Evolutionary conservation across 2,113 vertebrate species (phyloP).

Genomic region (Zootoca vivipara): DNA sequence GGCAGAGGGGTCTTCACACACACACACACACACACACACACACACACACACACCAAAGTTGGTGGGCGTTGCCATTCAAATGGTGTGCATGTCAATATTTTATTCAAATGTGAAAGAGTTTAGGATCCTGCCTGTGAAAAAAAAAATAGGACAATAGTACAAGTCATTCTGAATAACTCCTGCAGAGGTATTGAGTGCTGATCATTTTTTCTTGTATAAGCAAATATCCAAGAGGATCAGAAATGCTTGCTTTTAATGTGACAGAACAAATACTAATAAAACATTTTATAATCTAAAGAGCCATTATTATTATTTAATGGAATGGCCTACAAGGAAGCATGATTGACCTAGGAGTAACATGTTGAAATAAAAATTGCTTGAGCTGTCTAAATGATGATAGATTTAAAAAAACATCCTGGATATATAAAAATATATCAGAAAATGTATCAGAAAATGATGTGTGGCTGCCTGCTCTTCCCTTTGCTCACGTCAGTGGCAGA

Average conservation of each 20-base stretch:
- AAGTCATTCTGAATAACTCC: background rate
- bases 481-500: background rate
- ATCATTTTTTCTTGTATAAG: background rate
- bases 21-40: too few relatives aligned
- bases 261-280: background rate
- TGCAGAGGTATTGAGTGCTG: background rate
- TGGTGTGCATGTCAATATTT: too few relatives aligned
- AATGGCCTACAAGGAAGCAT: background rate
- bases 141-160: too few relatives aligned
- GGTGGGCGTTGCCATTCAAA: too few relatives aligned
- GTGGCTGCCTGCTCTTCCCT: fast-evolving
- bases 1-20: too few relatives aligned
- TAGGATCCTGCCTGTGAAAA: too few relatives aligned
- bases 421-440: background rate
- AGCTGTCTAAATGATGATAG: too few relatives aligned
- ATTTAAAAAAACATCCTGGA: background rate
- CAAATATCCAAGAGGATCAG: background rate
- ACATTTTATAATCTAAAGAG: conserved; percentile 26
- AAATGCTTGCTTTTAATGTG: background rate
- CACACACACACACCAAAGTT: too few relatives aligned
- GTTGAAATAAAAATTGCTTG: background rate
- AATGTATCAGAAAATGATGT: conserved; percentile 1
- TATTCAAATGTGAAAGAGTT: background rate
- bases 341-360: background rate
- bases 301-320: background rate